Base-by-base conservation (phyloP, 2,797 vertebrate species). In the Tolypeutes matacus region DNA sequence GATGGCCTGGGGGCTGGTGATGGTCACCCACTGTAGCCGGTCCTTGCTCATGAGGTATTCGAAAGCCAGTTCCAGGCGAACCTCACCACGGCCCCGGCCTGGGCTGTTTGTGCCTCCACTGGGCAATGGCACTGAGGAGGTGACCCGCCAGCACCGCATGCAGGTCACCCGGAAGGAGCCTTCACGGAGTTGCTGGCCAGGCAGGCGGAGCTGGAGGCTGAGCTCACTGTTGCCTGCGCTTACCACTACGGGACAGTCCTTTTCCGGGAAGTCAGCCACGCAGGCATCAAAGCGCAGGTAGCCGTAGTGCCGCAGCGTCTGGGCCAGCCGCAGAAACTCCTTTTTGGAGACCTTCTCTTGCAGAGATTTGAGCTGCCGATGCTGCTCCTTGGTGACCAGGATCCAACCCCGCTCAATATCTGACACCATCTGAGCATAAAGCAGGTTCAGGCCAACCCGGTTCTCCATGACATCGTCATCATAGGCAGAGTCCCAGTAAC, bases 21-120 rank as follows among this genome's bases (percentile, higher is more conserved):
- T 99, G 98, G 99, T 99, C 97, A 99, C 99, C 99, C 99, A 99
- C 98, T 99, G 99, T 75, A 99, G 99, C 58, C 99, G 99, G 96
- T 99, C 99, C 97, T 99, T 99, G 98, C 99, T 99, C 99, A 99
- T 99, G 97, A 99, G 98, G 94, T 99, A 99, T 98, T 99, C 99
- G 1, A 99, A 99, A 96, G 99, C 99, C 98, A 99, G 97, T 97
- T 99, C 99, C 98, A 99, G 98, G 87, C 99, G 99, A 46, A 99
- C 99, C 85, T 99, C 99, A 0, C 99, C 98, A 96, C 99, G 99
- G 90, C 98, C 98, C 0, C 99, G 99, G 96, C 98, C 99, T 95
- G 99, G 99, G 95, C 99, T 98, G 0, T 98, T 98, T 0, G 98
- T 99, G 89, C 99, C 99, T 0, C 99, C 99, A 49, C 98, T 98